Conservation (phyloP, 2,797 vertebrate genomes). For the Mus caroli region DNA sequence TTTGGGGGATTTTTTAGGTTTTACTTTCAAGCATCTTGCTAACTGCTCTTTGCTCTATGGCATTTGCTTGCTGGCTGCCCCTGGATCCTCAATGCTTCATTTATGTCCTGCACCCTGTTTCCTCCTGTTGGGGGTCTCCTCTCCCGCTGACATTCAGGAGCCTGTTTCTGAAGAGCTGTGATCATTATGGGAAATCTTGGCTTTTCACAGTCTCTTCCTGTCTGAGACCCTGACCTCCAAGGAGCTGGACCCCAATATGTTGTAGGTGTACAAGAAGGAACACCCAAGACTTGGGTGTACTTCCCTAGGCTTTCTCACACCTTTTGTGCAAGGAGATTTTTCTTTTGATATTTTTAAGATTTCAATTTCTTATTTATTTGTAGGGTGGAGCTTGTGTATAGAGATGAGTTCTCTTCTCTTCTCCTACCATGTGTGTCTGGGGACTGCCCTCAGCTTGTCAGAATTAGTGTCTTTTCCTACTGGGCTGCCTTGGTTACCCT, state of each 20-base stretch:
- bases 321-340: constrained; percentile 1
- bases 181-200: background rate
- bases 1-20: constrained; percentile 1
- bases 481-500: too few relatives aligned
- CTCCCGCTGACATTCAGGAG: background rate
- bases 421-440: background rate
- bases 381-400: background rate
- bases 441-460: background rate
- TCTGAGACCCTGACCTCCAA: background rate
- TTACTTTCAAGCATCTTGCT: constrained; percentile 18
- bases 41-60: background rate
- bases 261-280: background rate
- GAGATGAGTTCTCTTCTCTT: background rate
- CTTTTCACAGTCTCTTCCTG: background rate
- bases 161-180: background rate
- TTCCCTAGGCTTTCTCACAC: background rate
- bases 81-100: background rate
- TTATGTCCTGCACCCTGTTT: background rate
- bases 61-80: background rate
- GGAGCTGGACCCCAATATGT: background rate
- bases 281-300: background rate
- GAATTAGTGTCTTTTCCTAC: background rate
- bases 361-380: background rate
- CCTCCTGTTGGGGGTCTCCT: background rate
- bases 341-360: background rate